Evolutionary conservation across 2,888 invertebrate species (phyloP).

Genomic region (Dolichopus griseipennis): DNA sequence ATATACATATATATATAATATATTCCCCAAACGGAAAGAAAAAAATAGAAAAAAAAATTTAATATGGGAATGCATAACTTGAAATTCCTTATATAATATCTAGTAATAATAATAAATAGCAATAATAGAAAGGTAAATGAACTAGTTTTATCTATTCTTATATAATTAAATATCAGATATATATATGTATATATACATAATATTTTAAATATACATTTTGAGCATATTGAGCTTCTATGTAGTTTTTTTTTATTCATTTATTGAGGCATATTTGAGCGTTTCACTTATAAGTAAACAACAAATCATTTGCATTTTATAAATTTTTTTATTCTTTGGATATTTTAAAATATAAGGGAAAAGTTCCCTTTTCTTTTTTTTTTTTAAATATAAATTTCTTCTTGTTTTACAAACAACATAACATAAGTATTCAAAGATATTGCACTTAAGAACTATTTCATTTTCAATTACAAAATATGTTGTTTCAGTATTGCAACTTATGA

Average conservation of each 20-base stretch:
- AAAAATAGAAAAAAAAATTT: background rate
- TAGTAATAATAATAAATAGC: background rate
- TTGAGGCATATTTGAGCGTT: background rate
- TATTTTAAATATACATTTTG: background rate
- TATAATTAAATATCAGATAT: background rate
- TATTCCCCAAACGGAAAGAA: no score
- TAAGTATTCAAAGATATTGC: no score
- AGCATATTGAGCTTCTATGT: background rate
- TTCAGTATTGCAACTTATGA: no score
- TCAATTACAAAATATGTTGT: no score
- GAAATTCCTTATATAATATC: background rate
- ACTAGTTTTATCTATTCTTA: conserved; percentile 1
- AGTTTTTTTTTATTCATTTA: no score
- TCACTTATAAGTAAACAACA: background rate
- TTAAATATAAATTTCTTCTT: no score
- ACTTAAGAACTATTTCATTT: no score
- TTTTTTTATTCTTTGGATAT: no score
- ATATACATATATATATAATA: no score
- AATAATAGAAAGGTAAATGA: background rate
- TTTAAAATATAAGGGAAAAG: no score
- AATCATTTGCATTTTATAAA: background rate
- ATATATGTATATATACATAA: background rate
- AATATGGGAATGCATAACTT: background rate
- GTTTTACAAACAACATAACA: no score
- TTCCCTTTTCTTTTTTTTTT: no score